phyloP scores from a whole-genome alignment of 2,113 vertebrate species.

The Oreochromis tanganicae region DNA sequence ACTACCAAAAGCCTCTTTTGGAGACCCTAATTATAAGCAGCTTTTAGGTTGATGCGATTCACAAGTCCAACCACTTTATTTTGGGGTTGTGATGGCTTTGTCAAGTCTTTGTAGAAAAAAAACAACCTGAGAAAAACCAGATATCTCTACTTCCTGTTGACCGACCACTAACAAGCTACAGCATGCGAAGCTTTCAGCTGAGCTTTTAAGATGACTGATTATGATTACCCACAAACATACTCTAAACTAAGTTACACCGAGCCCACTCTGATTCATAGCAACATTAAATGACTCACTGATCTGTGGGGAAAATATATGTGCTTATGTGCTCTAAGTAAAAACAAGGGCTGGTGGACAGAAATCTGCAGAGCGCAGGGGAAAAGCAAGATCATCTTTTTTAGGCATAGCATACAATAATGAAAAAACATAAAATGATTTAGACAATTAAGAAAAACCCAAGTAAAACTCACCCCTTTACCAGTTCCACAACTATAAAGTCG shows the following conservation, averaged over 20 bases:
- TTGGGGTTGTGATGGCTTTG: background rate
- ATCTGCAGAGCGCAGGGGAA: background rate
- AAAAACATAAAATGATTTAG: background rate
- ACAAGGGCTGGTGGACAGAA: background rate
- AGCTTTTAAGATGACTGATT: background rate
- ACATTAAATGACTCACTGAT: background rate
- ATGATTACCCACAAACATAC: background rate
- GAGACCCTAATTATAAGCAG: slow-evolving; percentile 32
- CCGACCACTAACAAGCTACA: background rate
- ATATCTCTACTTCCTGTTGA: background rate
- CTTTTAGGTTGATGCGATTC: slow-evolving; percentile 1
- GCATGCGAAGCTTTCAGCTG: background rate
- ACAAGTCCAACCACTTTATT: background rate
- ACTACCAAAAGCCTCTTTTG: slow-evolving; percentile 24
- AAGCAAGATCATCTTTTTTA: background rate
- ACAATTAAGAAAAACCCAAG: background rate
- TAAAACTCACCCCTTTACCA: slow-evolving; percentile 88
- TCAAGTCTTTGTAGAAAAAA: background rate
- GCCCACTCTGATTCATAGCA: background rate
- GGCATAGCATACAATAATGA: background rate
- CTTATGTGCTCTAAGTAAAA: background rate
- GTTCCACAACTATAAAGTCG: slow-evolving; percentile 92
- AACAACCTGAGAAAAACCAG: background rate
- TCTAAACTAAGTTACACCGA: background rate
- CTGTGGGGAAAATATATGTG: background rate